A percentile compares a stretch with the other conserved stretches of the same genome.
Conservation (phyloP, 2,888 invertebrate genomes). For the Cryptops parisi region DNA sequence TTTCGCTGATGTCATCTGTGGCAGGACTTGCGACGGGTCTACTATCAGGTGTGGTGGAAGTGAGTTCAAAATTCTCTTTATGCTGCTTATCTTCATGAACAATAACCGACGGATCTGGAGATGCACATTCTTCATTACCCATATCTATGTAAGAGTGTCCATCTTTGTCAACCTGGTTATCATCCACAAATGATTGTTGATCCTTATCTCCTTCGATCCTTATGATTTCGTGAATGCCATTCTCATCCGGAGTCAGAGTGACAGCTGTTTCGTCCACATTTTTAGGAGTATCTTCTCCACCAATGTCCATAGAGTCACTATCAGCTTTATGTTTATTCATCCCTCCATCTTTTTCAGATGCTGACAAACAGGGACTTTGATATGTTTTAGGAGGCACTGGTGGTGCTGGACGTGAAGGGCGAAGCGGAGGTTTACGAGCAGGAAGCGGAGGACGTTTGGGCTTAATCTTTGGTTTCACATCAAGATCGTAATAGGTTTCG, state of each 20-base stretch:
- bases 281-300: neutral
- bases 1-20: neutral
- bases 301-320: neutral
- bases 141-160: neutral
- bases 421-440: neutral
- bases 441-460: constrained; percentile 7
- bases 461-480: constrained; percentile 4
- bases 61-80: neutral
- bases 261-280: neutral
- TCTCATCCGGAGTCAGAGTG: neutral
- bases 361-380: constrained; percentile 1
- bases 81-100: neutral
- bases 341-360: neutral
- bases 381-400: constrained; percentile 12
- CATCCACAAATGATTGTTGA: neutral
- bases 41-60: neutral
- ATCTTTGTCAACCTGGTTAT: neutral
- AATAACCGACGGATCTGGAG: too few relatives aligned
- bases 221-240: too few relatives aligned
- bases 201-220: neutral
- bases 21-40: neutral
- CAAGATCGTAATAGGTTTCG: constrained; percentile 9
- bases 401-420: constrained; percentile 7
- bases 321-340: neutral
- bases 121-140: too few relatives aligned